Conservation (phyloP, 1,140 invertebrate genomes). For the Apolygus lucorum region DNA sequence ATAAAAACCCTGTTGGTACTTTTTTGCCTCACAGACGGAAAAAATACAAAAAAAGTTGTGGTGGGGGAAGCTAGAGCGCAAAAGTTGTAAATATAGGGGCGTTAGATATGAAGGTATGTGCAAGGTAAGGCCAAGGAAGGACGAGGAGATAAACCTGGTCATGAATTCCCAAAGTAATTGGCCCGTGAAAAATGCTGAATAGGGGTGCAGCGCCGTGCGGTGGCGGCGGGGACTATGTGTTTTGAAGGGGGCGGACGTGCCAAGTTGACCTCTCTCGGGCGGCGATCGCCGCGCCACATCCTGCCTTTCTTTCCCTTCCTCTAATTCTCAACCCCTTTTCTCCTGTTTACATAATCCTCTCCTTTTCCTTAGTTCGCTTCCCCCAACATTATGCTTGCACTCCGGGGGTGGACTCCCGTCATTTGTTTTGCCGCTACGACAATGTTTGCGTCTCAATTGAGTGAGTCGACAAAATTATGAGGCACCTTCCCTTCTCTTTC, state of each 20-base stretch:
- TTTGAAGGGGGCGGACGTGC: slow-evolving; percentile 1
- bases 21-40: too few relatives aligned
- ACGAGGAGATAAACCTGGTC: slow-evolving; percentile 13
- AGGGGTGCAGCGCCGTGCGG: neutral
- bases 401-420: too few relatives aligned
- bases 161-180: slow-evolving; percentile 23
- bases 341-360: slow-evolving; percentile 1
- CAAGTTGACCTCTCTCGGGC: neutral
- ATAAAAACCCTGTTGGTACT: too few relatives aligned
- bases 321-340: neutral
- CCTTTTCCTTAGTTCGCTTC: too few relatives aligned
- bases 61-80: too few relatives aligned
- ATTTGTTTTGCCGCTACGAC: too few relatives aligned
- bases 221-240: neutral
- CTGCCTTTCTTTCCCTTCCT: neutral
- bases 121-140: neutral
- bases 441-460: neutral
- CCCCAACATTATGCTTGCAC: too few relatives aligned
- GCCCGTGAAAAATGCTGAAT: slow-evolving; percentile 27
- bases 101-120: slow-evolving; percentile 8
- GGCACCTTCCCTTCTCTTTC: too few relatives aligned
- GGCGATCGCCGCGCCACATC: neutral
- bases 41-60: too few relatives aligned
- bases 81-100: slow-evolving; percentile 16
- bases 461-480: neutral